A percentile compares a stretch with the other conserved stretches of the same genome.
Conservation (phyloP, 2,797 vertebrate genomes). For the Orestias chungarensis region DNA sequence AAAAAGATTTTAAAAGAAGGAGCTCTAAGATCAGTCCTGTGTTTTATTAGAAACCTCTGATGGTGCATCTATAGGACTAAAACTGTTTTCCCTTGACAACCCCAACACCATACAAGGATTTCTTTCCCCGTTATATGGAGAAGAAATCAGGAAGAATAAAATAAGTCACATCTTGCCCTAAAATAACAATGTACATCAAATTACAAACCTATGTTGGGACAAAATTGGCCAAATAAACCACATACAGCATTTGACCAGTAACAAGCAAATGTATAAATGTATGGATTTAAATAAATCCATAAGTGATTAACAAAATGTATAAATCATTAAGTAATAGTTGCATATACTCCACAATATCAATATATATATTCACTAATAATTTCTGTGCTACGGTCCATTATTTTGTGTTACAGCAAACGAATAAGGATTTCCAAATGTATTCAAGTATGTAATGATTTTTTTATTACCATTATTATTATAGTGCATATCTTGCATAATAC, state of each 20-base stretch:
- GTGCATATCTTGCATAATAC: background rate
- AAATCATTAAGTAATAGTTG: background rate
- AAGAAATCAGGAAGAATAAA: background rate
- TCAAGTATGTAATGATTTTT: background rate
- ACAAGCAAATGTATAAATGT: background rate
- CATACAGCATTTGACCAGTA: background rate
- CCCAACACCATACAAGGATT: background rate
- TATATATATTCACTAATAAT: background rate
- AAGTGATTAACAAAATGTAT: background rate
- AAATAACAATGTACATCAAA: background rate
- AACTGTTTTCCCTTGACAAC: background rate
- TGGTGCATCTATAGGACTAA: slow-evolving; percentile 5
- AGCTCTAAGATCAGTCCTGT: slow-evolving; percentile 13
- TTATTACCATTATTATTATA: background rate
- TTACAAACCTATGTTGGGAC: background rate
- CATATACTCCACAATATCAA: background rate
- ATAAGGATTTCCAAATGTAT: background rate
- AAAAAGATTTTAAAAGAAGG: slow-evolving; percentile 30
- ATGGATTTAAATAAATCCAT: background rate
- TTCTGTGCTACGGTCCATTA: background rate
- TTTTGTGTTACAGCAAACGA: too few relatives aligned
- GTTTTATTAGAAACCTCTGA: slow-evolving; percentile 5
- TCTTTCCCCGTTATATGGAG: background rate
- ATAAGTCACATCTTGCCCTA: background rate
- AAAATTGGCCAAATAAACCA: background rate